Evolutionary conservation across 1,140 invertebrate genomes (phyloP), one percentile per base, ranked within the genome.

Genomic region (Ceratoteleas bidentatus): DNA sequence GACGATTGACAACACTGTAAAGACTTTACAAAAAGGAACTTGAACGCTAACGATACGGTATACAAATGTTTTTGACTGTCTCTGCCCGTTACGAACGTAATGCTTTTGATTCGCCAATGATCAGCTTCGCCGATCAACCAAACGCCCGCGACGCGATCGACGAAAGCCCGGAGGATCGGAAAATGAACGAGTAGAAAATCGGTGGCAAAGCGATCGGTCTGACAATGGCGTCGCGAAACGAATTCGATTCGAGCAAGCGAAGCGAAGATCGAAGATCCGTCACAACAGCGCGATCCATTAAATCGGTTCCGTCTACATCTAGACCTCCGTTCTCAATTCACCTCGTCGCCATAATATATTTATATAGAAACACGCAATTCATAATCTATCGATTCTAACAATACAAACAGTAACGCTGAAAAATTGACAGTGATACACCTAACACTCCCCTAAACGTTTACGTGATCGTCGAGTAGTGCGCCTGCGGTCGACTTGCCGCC

Each of bases 341-440:
- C 72, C 50, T 65, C 32, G n/a, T 49, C 33, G 53, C 43, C 68
- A 66, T 60, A 53, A 61, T 73, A 68, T 73, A 73, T 81, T 69
- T 52, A 81, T 77, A 68, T 73, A 61, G 69, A 83, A 80, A 83
- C 73, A 83, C 65, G 65, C 81, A 79, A 58, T 78, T 75, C 15
- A 66, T 79, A 65, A 61, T 79, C 70, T 79, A 83, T 79, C 66
- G 70, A 57, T 54, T 83, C 81, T 79, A 83, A 79, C 72, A 50
- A 72, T 83, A 83, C 76, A 83, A 84, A 84, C 73, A 74, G 66
- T 84, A 81, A 84, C 77, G 77, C 73, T 80, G 73, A 60, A 83
- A 85, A 85, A 85, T 83, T 83, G 80, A 85, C 83, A 80, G 66
- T 81, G 65, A 85, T 74, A 85, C 80, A 83, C 62, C 74, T 83